Evolutionary conservation across 2,113 vertebrate species (phyloP), one percentile per base, ranked within the genome.

Genomic region (Platichthys flesus): DNA sequence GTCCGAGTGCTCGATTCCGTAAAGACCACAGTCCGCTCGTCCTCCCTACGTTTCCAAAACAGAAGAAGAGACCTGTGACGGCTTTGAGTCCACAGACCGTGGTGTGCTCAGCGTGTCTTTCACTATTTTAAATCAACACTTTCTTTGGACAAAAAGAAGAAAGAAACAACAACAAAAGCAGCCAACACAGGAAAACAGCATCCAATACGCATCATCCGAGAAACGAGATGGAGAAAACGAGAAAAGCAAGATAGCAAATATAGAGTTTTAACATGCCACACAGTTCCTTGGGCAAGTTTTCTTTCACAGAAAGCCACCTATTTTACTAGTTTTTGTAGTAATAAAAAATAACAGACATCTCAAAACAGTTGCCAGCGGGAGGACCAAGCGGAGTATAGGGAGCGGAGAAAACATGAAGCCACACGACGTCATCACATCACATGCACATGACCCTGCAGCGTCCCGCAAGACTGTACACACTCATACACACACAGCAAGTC

Each of bases 301-400:
- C 87, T 91, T 91, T 90, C 86, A 91, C 84, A 90, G 86, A 90
- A 90, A 90, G 90, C 90, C 90, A 91, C 87, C 82, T 77, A 90
- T 69, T 81, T 83, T 76, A 86, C 79, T 82, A 78, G 61, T 82
- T 85, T 86, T 84, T 85, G 76, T 81, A 87, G 85, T 85, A 80
- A 83, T 86, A 91, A 89, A 37, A 89, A 92, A 90, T 78, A 88
- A 88, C 35, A 85, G 74, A 88, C 69, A 80, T 81, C 78, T 89
- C 70, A 86, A 88, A 88, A 89, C 61, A 72, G 81, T 71, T 76
- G 86, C 80, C 80, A 88, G 89, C 76, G 84, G 71, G 26, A 79
- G 67, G 59, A 86, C 70, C 80, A 89, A 93, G 86, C 86, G 72
- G 70, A 85, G 74, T 76, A 71, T 61, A 74, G 51, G 42, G 78